A percentile compares a stretch with the other conserved stretches of the same genome.
These are phyloP conservation scores for Drosophila repleta DNA, from an alignment of 1,140 invertebrate species.

Conservation along the genomic window DNA sequence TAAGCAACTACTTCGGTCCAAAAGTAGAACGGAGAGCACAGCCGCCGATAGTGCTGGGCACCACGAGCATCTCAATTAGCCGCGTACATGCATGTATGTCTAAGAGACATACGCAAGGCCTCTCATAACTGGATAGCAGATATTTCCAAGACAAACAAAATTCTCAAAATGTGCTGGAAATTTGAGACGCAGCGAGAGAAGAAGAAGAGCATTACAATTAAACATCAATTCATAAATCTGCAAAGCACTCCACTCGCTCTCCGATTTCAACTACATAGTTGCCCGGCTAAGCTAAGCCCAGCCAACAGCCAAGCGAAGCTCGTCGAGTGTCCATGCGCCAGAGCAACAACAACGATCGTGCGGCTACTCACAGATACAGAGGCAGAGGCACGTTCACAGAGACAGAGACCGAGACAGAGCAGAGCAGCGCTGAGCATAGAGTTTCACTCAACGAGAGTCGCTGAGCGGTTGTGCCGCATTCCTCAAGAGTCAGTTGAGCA, in stretches of 20 bases:
- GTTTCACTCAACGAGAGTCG: slow-evolving; percentile 65
- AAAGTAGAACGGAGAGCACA: slow-evolving; percentile 61
- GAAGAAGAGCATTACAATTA: slow-evolving; percentile 21
- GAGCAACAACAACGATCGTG: slow-evolving; percentile 9
- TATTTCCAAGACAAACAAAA: slow-evolving; percentile 7
- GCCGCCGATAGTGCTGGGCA: slow-evolving; percentile 47
- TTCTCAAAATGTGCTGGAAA: slow-evolving; percentile 18
- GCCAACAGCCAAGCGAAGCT: slow-evolving; percentile 14
- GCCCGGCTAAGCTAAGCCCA: slow-evolving; percentile 25
- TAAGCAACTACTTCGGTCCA: slow-evolving; percentile 50
- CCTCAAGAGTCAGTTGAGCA: slow-evolving; percentile 75
- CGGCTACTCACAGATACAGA: slow-evolving; percentile 33
- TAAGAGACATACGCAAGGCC: slow-evolving; percentile 16
- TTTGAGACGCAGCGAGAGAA: slow-evolving; percentile 4
- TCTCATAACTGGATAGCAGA: slow-evolving; percentile 5
- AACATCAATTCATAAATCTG: slow-evolving; percentile 44
- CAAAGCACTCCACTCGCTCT: slow-evolving; percentile 2
- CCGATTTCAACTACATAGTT: slow-evolving; percentile 20
- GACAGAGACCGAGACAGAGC: slow-evolving; percentile 1
- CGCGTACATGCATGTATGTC: no score
- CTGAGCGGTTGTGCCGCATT: slow-evolving; percentile 49
- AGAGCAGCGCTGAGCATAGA: slow-evolving; percentile 25
- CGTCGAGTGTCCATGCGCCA: slow-evolving; percentile 1
- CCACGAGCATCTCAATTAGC: slow-evolving; percentile 6
- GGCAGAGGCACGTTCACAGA: slow-evolving; percentile 5